These are phyloP conservation scores for Macquaria ambigua DNA, from an alignment of 2,113 vertebrate species.

Conservation along the genomic window DNA sequence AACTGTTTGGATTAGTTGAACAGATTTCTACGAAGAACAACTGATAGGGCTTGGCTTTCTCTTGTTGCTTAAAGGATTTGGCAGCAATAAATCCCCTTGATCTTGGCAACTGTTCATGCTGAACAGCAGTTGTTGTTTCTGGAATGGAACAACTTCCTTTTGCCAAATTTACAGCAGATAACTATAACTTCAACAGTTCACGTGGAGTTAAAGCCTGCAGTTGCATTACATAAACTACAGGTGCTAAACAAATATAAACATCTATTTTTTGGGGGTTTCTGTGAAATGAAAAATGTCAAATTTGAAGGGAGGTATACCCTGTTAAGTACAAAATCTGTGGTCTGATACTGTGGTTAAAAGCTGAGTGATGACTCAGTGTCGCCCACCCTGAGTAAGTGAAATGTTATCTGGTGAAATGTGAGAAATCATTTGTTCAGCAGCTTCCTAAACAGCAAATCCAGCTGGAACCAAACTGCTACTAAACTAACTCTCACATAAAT, in stretches of 20 bases:
- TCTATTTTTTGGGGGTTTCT: background rate
- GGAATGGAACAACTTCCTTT: constrained; percentile 66
- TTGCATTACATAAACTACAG: constrained; percentile 11
- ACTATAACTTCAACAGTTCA: constrained; percentile 49
- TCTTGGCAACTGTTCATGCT: constrained; percentile 75
- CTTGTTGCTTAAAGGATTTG: constrained; percentile 76
- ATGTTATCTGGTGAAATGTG: constrained; percentile 66
- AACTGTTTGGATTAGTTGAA: constrained; percentile 72
- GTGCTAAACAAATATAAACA: constrained; percentile 17
- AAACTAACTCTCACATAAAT: constrained; percentile 50
- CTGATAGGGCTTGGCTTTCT: constrained; percentile 74
- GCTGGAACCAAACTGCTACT: constrained; percentile 56
- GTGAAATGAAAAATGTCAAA: background rate
- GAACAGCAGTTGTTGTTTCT: constrained; percentile 81
- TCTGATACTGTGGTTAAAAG: constrained; percentile 12
- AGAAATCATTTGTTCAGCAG: constrained; percentile 69
- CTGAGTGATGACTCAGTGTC: constrained; percentile 23
- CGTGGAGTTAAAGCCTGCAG: constrained; percentile 22
- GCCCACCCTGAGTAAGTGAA: constrained; percentile 34
- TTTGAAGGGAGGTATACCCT: background rate
- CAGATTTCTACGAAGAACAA: constrained; percentile 64
- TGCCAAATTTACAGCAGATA: constrained; percentile 75
- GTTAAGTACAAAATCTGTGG: background rate
- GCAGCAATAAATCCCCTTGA: constrained; percentile 68
- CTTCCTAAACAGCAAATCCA: constrained; percentile 65